Evolutionary conservation across 2,797 vertebrate species (phyloP).

Genomic region (Australoheros facetus): DNA sequence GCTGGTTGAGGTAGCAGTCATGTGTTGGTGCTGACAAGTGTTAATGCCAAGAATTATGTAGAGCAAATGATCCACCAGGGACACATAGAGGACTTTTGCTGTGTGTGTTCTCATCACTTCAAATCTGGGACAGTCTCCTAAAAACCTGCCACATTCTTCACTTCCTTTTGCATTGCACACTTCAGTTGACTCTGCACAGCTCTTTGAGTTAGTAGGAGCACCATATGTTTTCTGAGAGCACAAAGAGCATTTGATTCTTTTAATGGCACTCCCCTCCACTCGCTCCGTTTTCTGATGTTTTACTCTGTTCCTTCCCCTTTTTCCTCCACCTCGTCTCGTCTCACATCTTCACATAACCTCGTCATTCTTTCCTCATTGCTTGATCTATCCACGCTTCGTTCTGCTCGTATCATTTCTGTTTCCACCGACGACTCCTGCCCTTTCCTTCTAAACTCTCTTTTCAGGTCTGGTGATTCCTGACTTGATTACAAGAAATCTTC

Average conservation of each 20-base stretch:
- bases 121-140: conserved; percentile 61
- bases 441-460: conserved; percentile 13
- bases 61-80: conserved; percentile 58
- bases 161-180: conserved; percentile 26
- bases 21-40: conserved; percentile 35
- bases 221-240: conserved; percentile 68
- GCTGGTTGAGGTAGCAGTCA: conserved; percentile 1
- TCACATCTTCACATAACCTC: conserved; percentile 1
- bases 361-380: background rate
- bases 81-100: conserved; percentile 35
- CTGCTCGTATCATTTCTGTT: background rate
- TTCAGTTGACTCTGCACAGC: conserved; percentile 35
- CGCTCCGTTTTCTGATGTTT: conserved; percentile 6
- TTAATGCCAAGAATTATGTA: conserved; percentile 51
- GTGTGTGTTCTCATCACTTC: conserved; percentile 52
- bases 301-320: background rate
- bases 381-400: background rate
- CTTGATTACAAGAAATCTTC: conserved; percentile 2
- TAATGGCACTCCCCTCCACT: conserved; percentile 23
- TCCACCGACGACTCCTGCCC: background rate
- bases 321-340: conserved; percentile 1
- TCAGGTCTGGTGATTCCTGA: conserved; percentile 20
- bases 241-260: conserved; percentile 59
- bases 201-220: conserved; percentile 67
- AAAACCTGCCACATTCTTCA: conserved; percentile 47